Conservation (phyloP, 2,888 invertebrate species). For the Barypeithes pellucidus region DNA sequence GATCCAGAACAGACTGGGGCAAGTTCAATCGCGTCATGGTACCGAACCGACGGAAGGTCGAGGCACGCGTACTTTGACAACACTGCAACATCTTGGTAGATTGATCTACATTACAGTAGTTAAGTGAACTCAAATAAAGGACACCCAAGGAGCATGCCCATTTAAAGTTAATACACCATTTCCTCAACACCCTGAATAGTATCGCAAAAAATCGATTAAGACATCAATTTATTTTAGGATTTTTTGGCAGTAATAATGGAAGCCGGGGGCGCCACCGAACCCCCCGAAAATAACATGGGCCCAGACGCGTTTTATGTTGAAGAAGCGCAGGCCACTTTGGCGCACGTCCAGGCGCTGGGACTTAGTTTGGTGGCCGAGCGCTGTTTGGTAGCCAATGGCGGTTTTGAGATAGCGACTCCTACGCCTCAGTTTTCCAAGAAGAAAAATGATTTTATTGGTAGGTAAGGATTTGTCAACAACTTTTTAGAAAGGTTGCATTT, state of each 20-base stretch:
- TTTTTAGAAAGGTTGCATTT: too few relatives aligned
- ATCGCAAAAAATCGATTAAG: too few relatives aligned
- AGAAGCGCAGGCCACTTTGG: constrained; percentile 90
- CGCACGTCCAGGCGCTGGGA: constrained; percentile 84
- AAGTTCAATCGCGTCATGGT: too few relatives aligned
- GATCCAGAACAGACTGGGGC: too few relatives aligned
- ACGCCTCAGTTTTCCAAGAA: constrained; percentile 60
- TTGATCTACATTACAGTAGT: too few relatives aligned
- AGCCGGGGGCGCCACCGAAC: constrained; percentile 83
- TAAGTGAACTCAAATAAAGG: too few relatives aligned
- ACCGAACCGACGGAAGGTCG: too few relatives aligned
- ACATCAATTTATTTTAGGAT: constrained; percentile 71
- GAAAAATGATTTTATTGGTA: constrained; percentile 65
- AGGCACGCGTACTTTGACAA: too few relatives aligned
- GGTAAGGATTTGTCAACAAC: constrained; percentile 8
- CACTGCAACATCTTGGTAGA: too few relatives aligned
- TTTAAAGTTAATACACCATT: too few relatives aligned
- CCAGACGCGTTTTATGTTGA: constrained; percentile 91
- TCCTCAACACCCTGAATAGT: too few relatives aligned
- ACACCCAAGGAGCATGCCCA: too few relatives aligned
- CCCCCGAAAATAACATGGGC: constrained; percentile 76
- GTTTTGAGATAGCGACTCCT: constrained; percentile 73
- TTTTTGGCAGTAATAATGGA: constrained; percentile 82
- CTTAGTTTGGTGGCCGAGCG: constrained; percentile 80
- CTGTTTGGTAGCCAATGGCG: constrained; percentile 80